A percentile compares a stretch with the other conserved stretches of the same genome.
Conservation (phyloP, 2,888 invertebrate genomes). For the Rhamphomyia laevipes region DNA sequence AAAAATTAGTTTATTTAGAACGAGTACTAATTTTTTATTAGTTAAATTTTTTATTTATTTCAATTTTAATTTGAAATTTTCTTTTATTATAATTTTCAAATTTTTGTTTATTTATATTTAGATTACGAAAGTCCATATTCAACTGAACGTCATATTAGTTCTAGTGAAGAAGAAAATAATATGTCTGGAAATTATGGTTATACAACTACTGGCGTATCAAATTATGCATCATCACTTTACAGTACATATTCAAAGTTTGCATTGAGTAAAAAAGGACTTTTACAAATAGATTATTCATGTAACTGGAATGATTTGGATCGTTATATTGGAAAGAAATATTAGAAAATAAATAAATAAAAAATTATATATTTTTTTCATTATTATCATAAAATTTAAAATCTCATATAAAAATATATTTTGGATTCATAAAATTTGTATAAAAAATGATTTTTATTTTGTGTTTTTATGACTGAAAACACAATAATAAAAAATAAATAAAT, state of each 20-base stretch:
- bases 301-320: constrained; percentile 72
- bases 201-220: constrained; percentile 18
- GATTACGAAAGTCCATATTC: constrained; percentile 7
- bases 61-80: neutral
- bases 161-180: constrained; percentile 21
- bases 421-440: too few species aligned
- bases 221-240: constrained; percentile 28
- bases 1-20: too few species aligned
- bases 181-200: constrained; percentile 23
- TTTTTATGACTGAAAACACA: too few species aligned
- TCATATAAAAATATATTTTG: too few species aligned
- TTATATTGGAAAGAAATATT: constrained; percentile 42
- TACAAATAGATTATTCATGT: constrained; percentile 71
- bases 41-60: neutral
- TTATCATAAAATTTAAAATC: too few species aligned
- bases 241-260: constrained; percentile 42
- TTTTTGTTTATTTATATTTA: neutral
- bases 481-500: too few species aligned
- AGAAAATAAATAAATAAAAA: too few species aligned
- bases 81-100: too few species aligned
- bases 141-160: neutral
- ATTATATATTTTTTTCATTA: too few species aligned
- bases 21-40: neutral
- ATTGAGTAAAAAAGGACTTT: constrained; percentile 62
- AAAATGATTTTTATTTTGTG: too few species aligned